Evolutionary conservation across 2,888 invertebrate genomes (phyloP).

Genomic region (Dysmachus trigonus): DNA sequence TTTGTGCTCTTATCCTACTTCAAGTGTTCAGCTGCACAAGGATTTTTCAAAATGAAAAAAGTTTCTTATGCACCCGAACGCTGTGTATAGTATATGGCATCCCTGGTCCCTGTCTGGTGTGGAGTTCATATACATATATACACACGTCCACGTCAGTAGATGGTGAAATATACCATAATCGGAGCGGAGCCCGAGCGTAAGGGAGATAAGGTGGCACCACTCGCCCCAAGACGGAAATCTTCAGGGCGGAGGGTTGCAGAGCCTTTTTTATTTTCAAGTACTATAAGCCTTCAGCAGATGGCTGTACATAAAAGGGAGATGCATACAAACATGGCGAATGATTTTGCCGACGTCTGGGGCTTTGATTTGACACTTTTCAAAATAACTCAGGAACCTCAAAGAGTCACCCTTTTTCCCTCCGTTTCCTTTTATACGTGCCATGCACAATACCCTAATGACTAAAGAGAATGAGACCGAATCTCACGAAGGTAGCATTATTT

Average conservation of each 20-base stretch:
- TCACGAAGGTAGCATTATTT: neutral
- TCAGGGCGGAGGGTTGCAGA: neutral
- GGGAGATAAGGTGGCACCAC: slow-evolving; percentile 17
- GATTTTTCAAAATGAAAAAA: slow-evolving; percentile 41
- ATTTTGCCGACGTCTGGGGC: slow-evolving; percentile 27
- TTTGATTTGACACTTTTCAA: slow-evolving; percentile 8
- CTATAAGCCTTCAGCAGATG: slow-evolving; percentile 19
- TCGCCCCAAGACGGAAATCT: slow-evolving; percentile 25
- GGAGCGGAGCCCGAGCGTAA: neutral
- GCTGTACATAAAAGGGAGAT: neutral
- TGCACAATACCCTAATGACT: neutral
- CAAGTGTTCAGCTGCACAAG: slow-evolving; percentile 40
- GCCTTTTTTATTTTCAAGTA: neutral
- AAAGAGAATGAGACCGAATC: neutral
- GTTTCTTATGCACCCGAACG: slow-evolving; percentile 37
- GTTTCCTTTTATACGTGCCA: neutral
- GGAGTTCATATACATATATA: slow-evolving; percentile 3
- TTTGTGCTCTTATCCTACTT: slow-evolving; percentile 40
- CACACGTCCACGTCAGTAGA: neutral
- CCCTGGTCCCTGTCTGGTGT: slow-evolving; percentile 5
- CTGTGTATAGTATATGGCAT: too few relatives aligned
- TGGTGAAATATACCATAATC: neutral
- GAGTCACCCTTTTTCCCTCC: neutral
- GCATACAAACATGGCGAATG: neutral
- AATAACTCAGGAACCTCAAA: slow-evolving; percentile 3